A percentile compares a stretch with the other conserved stretches of the same genome.
Evolutionary conservation across 1,140 invertebrate species (phyloP).

Genomic region (Drosophila ambigua): DNA sequence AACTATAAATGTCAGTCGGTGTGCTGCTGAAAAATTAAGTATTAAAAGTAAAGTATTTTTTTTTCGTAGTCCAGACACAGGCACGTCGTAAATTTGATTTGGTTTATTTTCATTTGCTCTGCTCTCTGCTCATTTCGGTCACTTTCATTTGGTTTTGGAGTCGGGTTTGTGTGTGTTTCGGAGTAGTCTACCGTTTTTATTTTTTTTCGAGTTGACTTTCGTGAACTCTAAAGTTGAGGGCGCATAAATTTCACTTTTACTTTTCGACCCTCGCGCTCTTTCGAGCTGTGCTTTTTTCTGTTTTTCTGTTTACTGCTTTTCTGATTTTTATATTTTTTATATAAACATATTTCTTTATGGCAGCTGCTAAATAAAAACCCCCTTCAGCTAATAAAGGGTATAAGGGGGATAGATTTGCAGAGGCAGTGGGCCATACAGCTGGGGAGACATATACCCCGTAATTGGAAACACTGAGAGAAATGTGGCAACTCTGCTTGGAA

Average conservation of each 20-base stretch:
- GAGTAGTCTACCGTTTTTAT: background rate
- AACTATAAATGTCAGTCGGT: too few relatives aligned
- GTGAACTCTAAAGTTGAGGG: conserved; percentile 44
- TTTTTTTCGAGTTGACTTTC: conserved; percentile 13
- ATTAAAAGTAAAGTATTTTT: background rate
- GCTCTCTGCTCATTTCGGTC: conserved; percentile 24
- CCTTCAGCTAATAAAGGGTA: conserved; percentile 1
- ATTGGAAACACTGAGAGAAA: too few relatives aligned
- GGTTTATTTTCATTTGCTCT: conserved; percentile 69
- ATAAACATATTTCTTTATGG: conserved; percentile 40
- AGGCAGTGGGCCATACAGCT: background rate
- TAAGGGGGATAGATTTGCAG: background rate
- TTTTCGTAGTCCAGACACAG: conserved; percentile 32
- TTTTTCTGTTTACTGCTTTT: conserved; percentile 7
- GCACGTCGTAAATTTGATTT: conserved; percentile 76
- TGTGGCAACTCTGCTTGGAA: too few relatives aligned
- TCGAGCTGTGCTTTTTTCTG: conserved; percentile 15
- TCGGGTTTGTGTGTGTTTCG: conserved; percentile 27
- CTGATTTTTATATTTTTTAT: conserved; percentile 41
- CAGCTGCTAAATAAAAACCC: conserved; percentile 28
- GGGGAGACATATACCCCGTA: too few relatives aligned
- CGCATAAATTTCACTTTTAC: conserved; percentile 74
- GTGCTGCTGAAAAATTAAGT: too few relatives aligned
- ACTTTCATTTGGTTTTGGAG: conserved; percentile 61
- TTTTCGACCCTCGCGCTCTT: conserved; percentile 14